phyloP scores from a whole-genome alignment of 2,888 invertebrate genomes.

The Steinernema carpocapsae region DNA sequence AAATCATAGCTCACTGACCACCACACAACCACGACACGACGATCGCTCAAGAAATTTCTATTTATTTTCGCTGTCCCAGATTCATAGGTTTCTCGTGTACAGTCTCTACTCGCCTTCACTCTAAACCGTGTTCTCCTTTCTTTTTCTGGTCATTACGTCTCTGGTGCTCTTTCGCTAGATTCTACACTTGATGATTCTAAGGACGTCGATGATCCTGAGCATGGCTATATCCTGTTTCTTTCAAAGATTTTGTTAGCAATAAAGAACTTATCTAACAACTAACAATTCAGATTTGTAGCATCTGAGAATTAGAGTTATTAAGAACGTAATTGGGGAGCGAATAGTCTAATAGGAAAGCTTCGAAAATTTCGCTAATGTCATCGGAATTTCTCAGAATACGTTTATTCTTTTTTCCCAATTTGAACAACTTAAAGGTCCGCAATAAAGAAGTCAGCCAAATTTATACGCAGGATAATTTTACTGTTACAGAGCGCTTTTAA shows the following conservation, averaged over 20 bases:
- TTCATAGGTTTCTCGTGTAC: constrained; percentile 29
- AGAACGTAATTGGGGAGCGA: too few relatives aligned
- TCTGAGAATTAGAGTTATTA: too few relatives aligned
- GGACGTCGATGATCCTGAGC: background rate
- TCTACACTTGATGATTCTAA: background rate
- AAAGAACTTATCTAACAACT: background rate
- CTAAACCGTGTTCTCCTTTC: constrained; percentile 1
- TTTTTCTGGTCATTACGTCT: constrained; percentile 8
- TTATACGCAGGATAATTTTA: too few relatives aligned
- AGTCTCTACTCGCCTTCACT: constrained; percentile 26
- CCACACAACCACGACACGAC: constrained; percentile 8
- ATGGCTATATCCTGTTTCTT: background rate
- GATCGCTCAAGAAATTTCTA: constrained; percentile 33
- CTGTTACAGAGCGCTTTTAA: too few relatives aligned
- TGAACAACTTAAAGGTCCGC: too few relatives aligned
- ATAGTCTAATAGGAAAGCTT: too few relatives aligned
- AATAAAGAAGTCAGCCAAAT: too few relatives aligned
- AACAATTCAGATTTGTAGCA: too few relatives aligned
- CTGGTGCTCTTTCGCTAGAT: constrained; percentile 19
- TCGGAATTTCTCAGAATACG: too few relatives aligned
- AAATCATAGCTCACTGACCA: constrained; percentile 49
- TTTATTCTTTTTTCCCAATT: too few relatives aligned
- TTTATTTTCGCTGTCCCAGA: constrained; percentile 6
- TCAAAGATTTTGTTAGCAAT: constrained; percentile 9
- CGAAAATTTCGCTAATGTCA: too few relatives aligned